phyloP scores from a whole-genome alignment of 2,113 vertebrate genomes.

The Etheostoma spectabile region DNA sequence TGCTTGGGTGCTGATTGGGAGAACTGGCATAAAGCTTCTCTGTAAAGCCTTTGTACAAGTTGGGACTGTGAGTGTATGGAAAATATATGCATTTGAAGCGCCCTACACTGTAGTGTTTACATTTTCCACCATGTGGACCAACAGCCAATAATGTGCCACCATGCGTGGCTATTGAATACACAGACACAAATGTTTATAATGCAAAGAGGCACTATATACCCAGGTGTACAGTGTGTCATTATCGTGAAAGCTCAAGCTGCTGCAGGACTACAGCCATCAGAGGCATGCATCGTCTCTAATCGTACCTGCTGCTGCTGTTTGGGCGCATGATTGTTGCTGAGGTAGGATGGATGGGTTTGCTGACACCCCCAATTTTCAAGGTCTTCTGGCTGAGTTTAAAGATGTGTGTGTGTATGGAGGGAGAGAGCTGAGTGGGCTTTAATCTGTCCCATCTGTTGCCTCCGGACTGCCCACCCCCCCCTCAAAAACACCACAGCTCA shows the following conservation, averaged over 20 bases:
- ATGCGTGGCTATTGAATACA: background rate
- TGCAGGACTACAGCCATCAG: background rate
- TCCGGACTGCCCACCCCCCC: conserved; percentile 42
- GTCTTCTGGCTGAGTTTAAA: conserved; percentile 67
- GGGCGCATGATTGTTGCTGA: conserved; percentile 67
- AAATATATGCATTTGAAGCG: background rate
- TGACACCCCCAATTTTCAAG: conserved; percentile 65
- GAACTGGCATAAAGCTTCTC: background rate
- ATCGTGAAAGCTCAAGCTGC: background rate
- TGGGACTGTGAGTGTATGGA: background rate
- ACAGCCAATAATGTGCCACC: background rate
- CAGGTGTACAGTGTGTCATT: background rate
- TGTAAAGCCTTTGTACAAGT: background rate
- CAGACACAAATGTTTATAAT: background rate
- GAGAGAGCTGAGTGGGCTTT: conserved; percentile 46
- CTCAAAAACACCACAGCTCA: conserved; percentile 56
- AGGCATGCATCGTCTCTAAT: background rate
- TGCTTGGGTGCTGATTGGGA: background rate
- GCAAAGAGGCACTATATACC: background rate
- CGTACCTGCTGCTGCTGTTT: conserved; percentile 62
- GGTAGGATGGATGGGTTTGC: conserved; percentile 55
- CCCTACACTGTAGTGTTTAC: background rate
- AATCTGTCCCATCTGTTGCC: conserved; percentile 79
- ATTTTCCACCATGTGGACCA: background rate
- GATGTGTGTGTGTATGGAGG: conserved; percentile 40